A percentile compares a stretch with the other conserved stretches of the same genome.
phyloP scores from a whole-genome alignment of 2,797 vertebrate species.

The Leptodactylus fallax region DNA sequence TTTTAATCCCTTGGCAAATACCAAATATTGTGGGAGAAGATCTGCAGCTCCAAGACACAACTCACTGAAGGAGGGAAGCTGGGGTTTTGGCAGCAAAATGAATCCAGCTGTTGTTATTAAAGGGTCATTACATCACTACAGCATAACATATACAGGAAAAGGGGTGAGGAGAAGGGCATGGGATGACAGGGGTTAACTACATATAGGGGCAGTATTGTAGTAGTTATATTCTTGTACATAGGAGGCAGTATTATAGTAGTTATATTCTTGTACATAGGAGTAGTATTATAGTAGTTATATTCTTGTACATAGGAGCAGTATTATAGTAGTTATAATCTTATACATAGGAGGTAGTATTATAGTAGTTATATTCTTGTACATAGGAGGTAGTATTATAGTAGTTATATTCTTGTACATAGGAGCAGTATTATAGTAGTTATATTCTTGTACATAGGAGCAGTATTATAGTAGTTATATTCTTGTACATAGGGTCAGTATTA shows the following conservation, averaged over 20 bases:
- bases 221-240: constrained; percentile 8
- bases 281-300: constrained; percentile 16
- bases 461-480: constrained; percentile 16
- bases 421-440: constrained; percentile 12
- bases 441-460: constrained; percentile 2
- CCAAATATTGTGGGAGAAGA: background rate
- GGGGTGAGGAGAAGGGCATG: background rate
- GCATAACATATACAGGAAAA: background rate
- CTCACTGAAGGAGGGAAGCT: background rate
- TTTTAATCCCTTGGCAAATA: constrained; percentile 6
- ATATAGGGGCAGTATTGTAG: background rate
- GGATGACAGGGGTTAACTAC: background rate
- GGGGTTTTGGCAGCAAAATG: background rate
- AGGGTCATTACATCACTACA: background rate
- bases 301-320: constrained; percentile 8
- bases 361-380: constrained; percentile 3
- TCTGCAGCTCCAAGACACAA: constrained; percentile 16
- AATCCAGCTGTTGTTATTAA: constrained; percentile 8
- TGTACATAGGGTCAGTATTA: no score
- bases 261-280: constrained; percentile 1
- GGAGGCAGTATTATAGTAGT: constrained; percentile 18
- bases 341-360: background rate
- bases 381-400: constrained; percentile 5
- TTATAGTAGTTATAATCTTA: constrained; percentile 18
- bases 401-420: constrained; percentile 5